A percentile compares a stretch with the other conserved stretches of the same genome.
These are phyloP conservation scores for Butastur rufipennis DNA, from an alignment of 2,113 vertebrate genomes.

Conservation along the genomic window DNA sequence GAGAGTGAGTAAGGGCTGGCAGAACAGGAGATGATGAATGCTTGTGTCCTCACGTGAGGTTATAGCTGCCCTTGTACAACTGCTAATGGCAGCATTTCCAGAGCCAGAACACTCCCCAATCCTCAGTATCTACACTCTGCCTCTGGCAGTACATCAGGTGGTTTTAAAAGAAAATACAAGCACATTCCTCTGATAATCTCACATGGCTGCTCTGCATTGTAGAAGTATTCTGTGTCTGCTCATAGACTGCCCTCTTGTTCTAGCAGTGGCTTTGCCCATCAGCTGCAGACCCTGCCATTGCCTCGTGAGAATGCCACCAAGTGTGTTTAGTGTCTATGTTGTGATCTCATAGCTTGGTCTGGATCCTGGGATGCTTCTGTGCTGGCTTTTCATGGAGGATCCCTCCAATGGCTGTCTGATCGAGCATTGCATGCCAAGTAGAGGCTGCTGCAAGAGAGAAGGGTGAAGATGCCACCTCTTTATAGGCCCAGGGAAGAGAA, in stretches of 20 bases:
- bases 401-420: background rate
- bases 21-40: background rate
- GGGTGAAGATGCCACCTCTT: background rate
- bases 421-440: background rate
- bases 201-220: background rate
- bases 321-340: background rate
- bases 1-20: background rate
- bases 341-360: rapidly evolving
- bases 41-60: background rate
- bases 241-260: background rate
- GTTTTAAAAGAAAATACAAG: background rate
- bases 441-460: background rate
- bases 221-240: background rate
- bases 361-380: background rate
- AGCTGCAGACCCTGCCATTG: background rate
- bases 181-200: background rate
- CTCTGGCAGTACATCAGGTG: background rate
- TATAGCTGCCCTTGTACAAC: background rate
- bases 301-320: rapidly evolving
- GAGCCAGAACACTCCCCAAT: background rate
- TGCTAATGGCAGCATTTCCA: background rate
- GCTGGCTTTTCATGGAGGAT: background rate
- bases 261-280: background rate
- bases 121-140: background rate
- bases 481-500: background rate